Evolutionary conservation across 2,797 vertebrate genomes (phyloP), one percentile per base, ranked within the genome.

Genomic region (Cirrhinus molitorella): DNA sequence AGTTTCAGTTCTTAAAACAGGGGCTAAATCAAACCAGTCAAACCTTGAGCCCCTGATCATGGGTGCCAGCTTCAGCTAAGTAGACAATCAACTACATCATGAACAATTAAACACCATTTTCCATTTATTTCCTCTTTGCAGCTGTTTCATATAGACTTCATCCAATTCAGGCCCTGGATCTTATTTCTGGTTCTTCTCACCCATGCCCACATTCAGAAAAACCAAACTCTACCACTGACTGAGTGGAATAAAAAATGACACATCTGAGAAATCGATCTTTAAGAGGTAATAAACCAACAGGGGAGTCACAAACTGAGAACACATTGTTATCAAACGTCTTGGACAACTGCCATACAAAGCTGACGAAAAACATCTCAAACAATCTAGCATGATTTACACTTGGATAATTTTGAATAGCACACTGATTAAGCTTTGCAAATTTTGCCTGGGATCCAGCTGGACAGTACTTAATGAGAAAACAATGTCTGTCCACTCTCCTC

Each of bases 401-500:
- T 34, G 25, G 40, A 47, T 57, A 25, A 76, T 43, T 23, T 49
- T 57, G 55, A 81, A 49, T n/a, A 72, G 43, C 67, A 37, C 43
- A 7, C 3, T 49, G 43, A 81, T 81, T 81, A 63, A 77, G 75
- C 40, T 77, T 63, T 21, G 75, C 17, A 14, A 47, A 61, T 47
- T 28, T 19, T 72, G 55, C 21, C 17, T 10, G 16, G 55, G 43
- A 45, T 72, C 43, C 25, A 81, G 61, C 9, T 61, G 23, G 53
- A 70, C 23, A 72, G 25, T 14, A 2, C 13, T 34, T 47, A 5
- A 49, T 88, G 37, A 65, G 75, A 87, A 83, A 81, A 74, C 34
- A 14, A 63, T 40, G 10, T 61, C 61, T 84, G 45, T 81, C 71
- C 81, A 87, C 57, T 81, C 85, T 87, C 25, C 83, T 80, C 88